Evolutionary conservation across 2,888 invertebrate species (phyloP).

Genomic region (Drosophila longiperda): DNA sequence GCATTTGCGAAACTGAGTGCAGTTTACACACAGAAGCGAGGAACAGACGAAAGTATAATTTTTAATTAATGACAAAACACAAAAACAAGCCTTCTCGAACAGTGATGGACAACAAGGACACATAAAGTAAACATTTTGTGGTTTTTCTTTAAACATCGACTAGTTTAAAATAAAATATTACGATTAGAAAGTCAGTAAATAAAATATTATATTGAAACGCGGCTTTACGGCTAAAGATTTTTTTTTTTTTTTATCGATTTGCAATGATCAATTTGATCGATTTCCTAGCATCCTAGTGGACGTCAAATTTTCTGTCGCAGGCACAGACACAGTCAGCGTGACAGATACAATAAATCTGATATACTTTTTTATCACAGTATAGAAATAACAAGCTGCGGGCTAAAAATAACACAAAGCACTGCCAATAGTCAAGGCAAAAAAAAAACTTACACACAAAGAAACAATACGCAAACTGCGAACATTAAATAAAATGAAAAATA

Average conservation of each 20-base stretch:
- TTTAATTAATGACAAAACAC: constrained; percentile 2
- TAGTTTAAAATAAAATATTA: too few relatives aligned
- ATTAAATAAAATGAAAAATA: constrained; percentile 50
- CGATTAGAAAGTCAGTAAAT: too few relatives aligned
- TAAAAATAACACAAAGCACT: constrained; percentile 33
- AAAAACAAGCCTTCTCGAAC: not conserved
- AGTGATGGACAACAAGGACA: not conserved
- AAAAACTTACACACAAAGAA: not conserved
- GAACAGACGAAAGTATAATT: constrained; percentile 24
- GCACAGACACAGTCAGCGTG: not conserved
- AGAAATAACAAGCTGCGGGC: constrained; percentile 13
- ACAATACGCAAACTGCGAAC: constrained; percentile 23
- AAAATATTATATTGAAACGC: too few relatives aligned
- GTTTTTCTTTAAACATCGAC: too few relatives aligned
- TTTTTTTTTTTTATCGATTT: not conserved
- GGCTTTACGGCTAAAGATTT: too few relatives aligned
- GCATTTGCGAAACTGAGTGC: constrained; percentile 38
- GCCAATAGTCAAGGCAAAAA: constrained; percentile 29
- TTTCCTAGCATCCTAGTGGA: too few relatives aligned
- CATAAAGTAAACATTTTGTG: constrained; percentile 1
- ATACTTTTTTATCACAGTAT: constrained; percentile 1
- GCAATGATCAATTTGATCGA: too few relatives aligned
- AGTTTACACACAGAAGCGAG: constrained; percentile 11
- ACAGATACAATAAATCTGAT: not conserved
- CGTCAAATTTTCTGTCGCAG: too few relatives aligned